Evolutionary conservation across 2,888 invertebrate species (phyloP).

Genomic region (Campoplex capitator): DNA sequence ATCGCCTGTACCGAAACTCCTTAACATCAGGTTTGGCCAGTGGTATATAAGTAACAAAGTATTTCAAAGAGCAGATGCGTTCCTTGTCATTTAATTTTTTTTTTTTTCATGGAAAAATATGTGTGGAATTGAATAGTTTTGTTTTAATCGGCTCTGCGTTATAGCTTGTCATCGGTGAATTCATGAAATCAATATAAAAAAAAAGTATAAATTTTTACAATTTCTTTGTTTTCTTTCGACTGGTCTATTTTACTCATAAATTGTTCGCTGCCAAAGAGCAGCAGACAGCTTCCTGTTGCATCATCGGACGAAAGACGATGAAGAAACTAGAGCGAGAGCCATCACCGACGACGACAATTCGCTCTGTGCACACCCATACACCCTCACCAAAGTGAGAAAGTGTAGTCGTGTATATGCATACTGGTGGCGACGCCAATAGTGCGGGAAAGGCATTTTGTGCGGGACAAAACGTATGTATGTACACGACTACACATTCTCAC

Average conservation of each 20-base stretch:
- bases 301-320: constrained; percentile 43
- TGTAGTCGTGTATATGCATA: no score
- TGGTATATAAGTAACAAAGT: neutral
- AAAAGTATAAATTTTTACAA: neutral
- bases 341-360: constrained; percentile 33
- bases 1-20: no score
- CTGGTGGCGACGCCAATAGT: no score
- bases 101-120: neutral
- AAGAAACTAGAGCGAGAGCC: constrained; percentile 50
- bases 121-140: neutral
- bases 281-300: constrained; percentile 40
- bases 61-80: neutral
- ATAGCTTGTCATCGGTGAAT: neutral
- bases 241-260: neutral
- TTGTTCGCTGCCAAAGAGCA: constrained; percentile 14
- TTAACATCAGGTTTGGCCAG: neutral
- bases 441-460: no score
- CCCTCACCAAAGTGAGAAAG: no score
- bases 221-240: neutral
- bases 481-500: no score
- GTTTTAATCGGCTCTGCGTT: neutral
- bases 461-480: no score
- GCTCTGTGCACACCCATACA: no score
- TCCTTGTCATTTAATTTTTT: neutral
- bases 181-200: neutral